phyloP scores from a whole-genome alignment of 2,888 invertebrate genomes.

The Lissonota sp. region DNA sequence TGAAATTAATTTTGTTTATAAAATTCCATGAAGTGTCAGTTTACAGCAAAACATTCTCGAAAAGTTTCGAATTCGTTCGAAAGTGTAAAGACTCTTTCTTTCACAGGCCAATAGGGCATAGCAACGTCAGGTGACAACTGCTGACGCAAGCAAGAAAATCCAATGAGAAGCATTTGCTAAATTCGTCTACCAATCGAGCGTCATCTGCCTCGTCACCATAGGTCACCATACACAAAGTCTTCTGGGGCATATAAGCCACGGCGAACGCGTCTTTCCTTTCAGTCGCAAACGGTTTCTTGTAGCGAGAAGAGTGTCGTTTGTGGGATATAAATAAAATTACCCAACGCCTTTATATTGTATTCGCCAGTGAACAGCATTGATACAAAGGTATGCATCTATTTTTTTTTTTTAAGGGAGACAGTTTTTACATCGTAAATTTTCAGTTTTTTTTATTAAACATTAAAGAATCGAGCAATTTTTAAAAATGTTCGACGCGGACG shows the following conservation, averaged over 20 bases:
- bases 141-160: constrained; percentile 41
- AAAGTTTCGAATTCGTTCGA: neutral
- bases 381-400: constrained; percentile 41
- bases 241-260: constrained; percentile 40
- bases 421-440: neutral
- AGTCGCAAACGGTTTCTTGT: constrained; percentile 46
- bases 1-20: neutral
- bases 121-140: constrained; percentile 62
- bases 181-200: constrained; percentile 55
- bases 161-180: constrained; percentile 65
- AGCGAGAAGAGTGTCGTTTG: constrained; percentile 3
- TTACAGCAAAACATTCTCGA: neutral
- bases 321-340: constrained; percentile 7
- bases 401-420: neutral
- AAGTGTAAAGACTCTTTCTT: constrained; percentile 64
- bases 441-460: neutral
- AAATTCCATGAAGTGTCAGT: constrained; percentile 15
- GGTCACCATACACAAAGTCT: neutral
- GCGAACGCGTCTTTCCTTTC: constrained; percentile 18
- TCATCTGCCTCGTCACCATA: constrained; percentile 53
- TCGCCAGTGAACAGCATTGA: constrained; percentile 39
- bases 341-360: constrained; percentile 19
- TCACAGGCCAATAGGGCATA: constrained; percentile 65
- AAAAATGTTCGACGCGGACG: neutral
- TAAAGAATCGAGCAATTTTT: neutral